phyloP scores from a whole-genome alignment of 37 sponge, comb jelly and placozoan species.

The Mnemiopsis leidyi region DNA sequence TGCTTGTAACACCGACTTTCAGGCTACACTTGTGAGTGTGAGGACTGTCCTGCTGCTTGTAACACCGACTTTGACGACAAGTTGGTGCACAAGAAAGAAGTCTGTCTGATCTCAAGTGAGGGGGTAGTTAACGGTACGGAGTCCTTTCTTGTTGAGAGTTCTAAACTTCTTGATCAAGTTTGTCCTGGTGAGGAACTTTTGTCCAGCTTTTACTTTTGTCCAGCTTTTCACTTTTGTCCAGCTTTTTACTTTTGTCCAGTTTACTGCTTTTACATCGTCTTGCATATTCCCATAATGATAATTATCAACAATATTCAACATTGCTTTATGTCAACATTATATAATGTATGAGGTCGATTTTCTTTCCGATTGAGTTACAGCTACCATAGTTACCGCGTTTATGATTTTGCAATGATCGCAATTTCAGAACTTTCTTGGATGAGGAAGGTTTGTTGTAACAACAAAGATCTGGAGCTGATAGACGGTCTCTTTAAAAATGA shows the following conservation, averaged over 20 bases:
- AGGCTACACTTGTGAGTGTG: not conserved
- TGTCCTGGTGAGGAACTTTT: not conserved
- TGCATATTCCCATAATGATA: too few species aligned
- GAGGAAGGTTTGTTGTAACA: slow-evolving; percentile 6
- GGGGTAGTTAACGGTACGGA: not conserved
- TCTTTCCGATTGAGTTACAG: too few species aligned
- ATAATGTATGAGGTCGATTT: too few species aligned
- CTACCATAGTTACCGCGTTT: too few species aligned
- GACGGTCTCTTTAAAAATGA: not conserved
- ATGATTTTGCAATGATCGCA: too few species aligned
- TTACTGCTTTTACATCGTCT: too few species aligned
- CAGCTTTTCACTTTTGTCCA: not conserved
- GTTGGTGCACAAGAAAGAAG: not conserved
- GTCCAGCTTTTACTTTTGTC: not conserved
- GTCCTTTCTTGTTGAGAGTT: not conserved
- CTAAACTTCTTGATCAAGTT: not conserved
- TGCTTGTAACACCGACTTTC: not conserved
- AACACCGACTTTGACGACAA: not conserved
- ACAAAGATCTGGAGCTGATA: not conserved
- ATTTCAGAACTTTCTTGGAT: too few species aligned
- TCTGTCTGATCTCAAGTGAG: not conserved
- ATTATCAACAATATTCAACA: too few species aligned
- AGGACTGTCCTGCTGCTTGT: slow-evolving; percentile 19
- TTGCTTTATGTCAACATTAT: too few species aligned
- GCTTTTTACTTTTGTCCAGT: too few species aligned